Evolutionary conservation across 2,113 vertebrate genomes (phyloP).

Genomic region (Mormoops blainvillei): DNA sequence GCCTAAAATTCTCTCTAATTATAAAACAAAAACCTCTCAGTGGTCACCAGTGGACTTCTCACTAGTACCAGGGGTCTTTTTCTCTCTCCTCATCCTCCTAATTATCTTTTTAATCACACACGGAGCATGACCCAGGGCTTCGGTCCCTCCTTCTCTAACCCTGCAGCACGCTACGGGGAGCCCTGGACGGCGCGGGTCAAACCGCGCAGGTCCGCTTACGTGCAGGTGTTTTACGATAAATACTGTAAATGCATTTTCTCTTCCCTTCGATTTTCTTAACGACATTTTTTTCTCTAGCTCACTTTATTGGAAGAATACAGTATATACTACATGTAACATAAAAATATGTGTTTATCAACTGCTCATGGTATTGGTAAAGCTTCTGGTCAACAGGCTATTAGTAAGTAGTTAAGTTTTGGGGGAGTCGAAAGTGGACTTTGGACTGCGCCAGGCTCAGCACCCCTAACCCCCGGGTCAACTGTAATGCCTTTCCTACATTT

Average conservation of each 20-base stretch:
- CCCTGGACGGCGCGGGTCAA: not conserved
- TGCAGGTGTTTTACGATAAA: not conserved
- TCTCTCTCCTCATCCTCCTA: not conserved
- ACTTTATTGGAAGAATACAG: not conserved
- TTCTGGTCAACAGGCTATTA: not conserved
- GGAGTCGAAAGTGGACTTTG: not conserved
- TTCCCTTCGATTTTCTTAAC: not conserved
- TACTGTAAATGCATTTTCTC: not conserved
- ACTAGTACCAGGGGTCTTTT: not conserved
- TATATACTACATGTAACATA: not conserved
- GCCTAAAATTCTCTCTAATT: not conserved
- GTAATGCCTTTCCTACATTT: not conserved
- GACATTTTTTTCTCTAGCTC: not conserved
- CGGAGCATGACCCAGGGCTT: too few relatives aligned
- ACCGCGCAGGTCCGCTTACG: not conserved
- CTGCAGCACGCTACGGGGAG: fast-evolving
- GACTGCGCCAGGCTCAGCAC: not conserved
- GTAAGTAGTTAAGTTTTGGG: not conserved
- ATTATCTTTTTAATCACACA: not conserved
- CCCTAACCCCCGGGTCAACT: too few relatives aligned
- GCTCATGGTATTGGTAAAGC: not conserved
- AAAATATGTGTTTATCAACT: not conserved
- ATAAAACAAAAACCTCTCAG: not conserved
- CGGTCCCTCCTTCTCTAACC: not conserved
- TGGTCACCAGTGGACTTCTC: not conserved